Percentiles rank a stretch among this genome's conserved stretches.
phyloP scores from a whole-genome alignment of 2,113 vertebrate genomes.

The Halichoerus grypus region DNA sequence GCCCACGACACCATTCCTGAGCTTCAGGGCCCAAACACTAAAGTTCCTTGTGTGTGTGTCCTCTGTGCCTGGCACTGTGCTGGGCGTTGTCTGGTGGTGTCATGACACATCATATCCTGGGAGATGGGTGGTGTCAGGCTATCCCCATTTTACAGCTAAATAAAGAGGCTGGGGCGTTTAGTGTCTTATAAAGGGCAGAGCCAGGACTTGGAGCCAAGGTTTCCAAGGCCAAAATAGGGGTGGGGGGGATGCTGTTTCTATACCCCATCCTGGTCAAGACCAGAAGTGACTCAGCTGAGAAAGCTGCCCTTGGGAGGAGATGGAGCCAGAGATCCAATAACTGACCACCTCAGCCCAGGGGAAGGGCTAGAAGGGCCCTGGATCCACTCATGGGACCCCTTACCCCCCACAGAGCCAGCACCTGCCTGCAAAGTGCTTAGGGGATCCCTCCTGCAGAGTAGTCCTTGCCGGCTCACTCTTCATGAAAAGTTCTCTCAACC shows the following conservation, averaged over 20 bases:
- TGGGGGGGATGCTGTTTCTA: background rate
- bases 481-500: background rate
- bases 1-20: background rate
- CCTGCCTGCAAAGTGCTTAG: background rate
- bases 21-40: background rate
- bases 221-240: background rate
- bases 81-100: background rate
- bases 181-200: constrained; percentile 36
- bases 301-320: constrained; percentile 19
- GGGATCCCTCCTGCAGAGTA: background rate
- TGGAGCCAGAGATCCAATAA: background rate
- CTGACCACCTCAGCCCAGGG: background rate
- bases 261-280: constrained; percentile 42
- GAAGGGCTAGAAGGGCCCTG: background rate
- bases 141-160: constrained; percentile 53
- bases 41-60: background rate
- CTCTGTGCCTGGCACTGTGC: background rate
- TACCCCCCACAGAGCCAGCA: background rate
- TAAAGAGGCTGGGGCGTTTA: constrained; percentile 15
- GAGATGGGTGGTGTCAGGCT: background rate
- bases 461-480: background rate
- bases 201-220: background rate
- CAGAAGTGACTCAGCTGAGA: constrained; percentile 58
- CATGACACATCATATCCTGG: background rate
- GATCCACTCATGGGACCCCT: no score